These are phyloP conservation scores for Leptobrachium leishanense DNA, from an alignment of 2,113 vertebrate species.

Conservation along the genomic window DNA sequence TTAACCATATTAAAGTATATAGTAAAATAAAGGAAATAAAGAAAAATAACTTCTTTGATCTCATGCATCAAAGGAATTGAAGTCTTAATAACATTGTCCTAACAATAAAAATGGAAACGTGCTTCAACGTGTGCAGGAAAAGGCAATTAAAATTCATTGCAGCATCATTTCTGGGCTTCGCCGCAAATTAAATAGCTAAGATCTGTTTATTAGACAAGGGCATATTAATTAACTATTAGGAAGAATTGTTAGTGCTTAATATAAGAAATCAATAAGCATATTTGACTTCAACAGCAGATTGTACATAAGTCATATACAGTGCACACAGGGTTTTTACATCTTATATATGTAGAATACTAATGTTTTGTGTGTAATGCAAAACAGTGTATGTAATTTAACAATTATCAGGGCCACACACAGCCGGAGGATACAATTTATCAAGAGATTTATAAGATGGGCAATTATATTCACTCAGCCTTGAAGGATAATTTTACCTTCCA, in stretches of 20 bases:
- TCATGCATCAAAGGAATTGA: neutral
- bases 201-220: slow-evolving; percentile 58
- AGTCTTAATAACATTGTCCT: neutral
- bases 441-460: slow-evolving; percentile 74
- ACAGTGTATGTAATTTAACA: slow-evolving; percentile 75
- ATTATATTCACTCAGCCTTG: slow-evolving; percentile 77
- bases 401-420: slow-evolving; percentile 70
- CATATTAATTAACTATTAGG: slow-evolving; percentile 56
- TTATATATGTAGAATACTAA: slow-evolving; percentile 65
- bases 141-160: neutral
- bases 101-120: neutral
- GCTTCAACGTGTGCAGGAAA: neutral
- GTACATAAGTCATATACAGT: slow-evolving; percentile 57
- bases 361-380: slow-evolving; percentile 61
- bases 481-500: slow-evolving; percentile 75
- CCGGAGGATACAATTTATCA: slow-evolving; percentile 75
- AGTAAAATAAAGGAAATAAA: neutral
- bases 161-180: neutral
- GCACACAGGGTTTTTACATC: slow-evolving; percentile 54
- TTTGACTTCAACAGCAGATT: slow-evolving; percentile 58
- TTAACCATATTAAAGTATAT: slow-evolving; percentile 16
- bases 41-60: neutral
- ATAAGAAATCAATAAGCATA: slow-evolving; percentile 60
- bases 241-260: slow-evolving; percentile 60
- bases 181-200: slow-evolving; percentile 22